phyloP scores from a whole-genome alignment of 2,888 invertebrate genomes.

The Diaphora mendica region DNA sequence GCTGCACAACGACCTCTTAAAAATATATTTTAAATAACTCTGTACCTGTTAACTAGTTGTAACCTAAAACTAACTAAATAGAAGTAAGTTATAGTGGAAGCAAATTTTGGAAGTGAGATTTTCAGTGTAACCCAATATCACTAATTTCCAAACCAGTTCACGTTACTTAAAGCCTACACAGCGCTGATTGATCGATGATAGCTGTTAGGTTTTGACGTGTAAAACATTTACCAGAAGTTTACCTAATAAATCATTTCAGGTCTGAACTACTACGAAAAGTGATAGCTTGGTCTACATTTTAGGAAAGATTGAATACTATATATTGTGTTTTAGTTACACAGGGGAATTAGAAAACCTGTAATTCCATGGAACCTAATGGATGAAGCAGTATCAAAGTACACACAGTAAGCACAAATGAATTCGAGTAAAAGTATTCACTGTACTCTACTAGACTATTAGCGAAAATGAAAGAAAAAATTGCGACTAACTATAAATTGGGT shows the following conservation, averaged over 20 bases:
- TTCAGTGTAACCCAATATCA: slow-evolving; percentile 20
- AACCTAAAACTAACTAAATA: not conserved
- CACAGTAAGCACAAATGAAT: not conserved
- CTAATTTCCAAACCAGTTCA: slow-evolving; percentile 21
- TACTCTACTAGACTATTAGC: too few relatives aligned
- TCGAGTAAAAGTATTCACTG: too few relatives aligned
- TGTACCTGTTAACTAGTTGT: not conserved
- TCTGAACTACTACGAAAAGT: slow-evolving; percentile 44
- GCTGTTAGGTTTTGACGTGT: slow-evolving; percentile 40
- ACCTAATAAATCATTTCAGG: slow-evolving; percentile 39
- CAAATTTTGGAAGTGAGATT: not conserved
- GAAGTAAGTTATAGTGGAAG: not conserved
- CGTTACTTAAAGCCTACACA: slow-evolving; percentile 27
- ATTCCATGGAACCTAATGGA: not conserved
- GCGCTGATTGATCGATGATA: slow-evolving; percentile 43
- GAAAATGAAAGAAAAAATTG: too few relatives aligned
- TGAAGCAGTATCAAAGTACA: too few relatives aligned
- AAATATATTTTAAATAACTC: not conserved
- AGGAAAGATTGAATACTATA: not conserved
- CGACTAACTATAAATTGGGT: too few relatives aligned
- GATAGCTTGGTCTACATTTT: slow-evolving; percentile 28
- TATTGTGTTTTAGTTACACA: not conserved
- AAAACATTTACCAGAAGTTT: slow-evolving; percentile 44
- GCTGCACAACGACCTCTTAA: too few relatives aligned
- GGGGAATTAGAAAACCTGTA: not conserved